Percentiles rank a stretch among this genome's conserved stretches.
Evolutionary conservation across 1,140 invertebrate genomes (phyloP).

Genomic region (Ericerus pela): DNA sequence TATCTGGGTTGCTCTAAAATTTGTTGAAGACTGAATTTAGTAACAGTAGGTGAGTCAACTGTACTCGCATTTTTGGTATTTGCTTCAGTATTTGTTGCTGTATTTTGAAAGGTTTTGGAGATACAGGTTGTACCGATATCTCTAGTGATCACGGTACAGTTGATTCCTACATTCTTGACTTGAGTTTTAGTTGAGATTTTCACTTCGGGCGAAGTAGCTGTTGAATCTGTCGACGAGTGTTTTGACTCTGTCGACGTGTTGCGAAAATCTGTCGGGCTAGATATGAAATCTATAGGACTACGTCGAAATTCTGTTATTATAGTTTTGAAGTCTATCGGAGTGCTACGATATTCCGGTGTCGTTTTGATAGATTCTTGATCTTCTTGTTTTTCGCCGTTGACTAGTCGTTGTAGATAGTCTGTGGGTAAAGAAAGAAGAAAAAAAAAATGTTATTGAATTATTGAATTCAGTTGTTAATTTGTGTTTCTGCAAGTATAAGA

Average conservation of each 20-base stretch:
- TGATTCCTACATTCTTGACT: background rate
- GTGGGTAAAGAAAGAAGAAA: too few species aligned
- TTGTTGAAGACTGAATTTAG: conserved; percentile 7
- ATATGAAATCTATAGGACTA: background rate
- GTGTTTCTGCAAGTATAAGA: too few species aligned
- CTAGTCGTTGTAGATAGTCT: background rate
- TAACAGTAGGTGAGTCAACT: background rate
- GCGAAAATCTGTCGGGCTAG: background rate
- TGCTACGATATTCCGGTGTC: too few species aligned
- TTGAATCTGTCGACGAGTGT: too few species aligned
- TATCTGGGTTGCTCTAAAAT: background rate
- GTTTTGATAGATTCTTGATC: too few species aligned
- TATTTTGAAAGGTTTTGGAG: conserved; percentile 8
- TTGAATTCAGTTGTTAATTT: too few species aligned
- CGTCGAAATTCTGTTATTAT: too few species aligned
- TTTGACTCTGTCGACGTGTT: too few species aligned
- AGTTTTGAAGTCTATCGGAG: too few species aligned
- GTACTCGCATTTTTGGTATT: background rate
- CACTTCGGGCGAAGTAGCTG: too few species aligned
- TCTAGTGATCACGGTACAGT: conserved; percentile 23
- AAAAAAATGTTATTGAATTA: too few species aligned
- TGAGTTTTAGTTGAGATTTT: background rate
- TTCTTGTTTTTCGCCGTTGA: background rate
- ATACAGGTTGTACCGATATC: conserved; percentile 42
- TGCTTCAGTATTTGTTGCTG: conserved; percentile 12